These are phyloP conservation scores for Dasyprocta punctata DNA, from an alignment of 2,113 vertebrate genomes.

Conservation along the genomic window DNA sequence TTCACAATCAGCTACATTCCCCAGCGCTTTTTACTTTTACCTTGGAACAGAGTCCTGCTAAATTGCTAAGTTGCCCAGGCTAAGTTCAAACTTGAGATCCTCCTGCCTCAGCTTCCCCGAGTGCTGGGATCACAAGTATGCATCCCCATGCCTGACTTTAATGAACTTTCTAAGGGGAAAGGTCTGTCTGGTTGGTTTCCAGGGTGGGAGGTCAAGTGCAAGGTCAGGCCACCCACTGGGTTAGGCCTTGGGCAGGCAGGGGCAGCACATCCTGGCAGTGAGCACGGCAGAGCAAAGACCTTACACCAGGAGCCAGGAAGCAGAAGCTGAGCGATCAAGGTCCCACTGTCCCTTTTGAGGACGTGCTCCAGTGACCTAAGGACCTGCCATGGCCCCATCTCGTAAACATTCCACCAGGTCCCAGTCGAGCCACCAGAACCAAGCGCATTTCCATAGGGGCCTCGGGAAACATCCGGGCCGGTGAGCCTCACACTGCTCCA, in stretches of 20 bases:
- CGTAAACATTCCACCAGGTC: neutral
- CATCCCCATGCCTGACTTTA: neutral
- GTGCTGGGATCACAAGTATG: neutral
- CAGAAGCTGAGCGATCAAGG: neutral
- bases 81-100: neutral
- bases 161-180: neutral
- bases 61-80: neutral
- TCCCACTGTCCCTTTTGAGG: neutral
- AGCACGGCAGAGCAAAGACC: neutral
- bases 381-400: neutral
- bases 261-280: neutral
- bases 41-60: neutral
- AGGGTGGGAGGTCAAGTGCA: neutral
- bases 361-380: neutral
- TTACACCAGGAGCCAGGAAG: neutral
- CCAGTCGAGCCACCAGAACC: neutral
- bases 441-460: neutral
- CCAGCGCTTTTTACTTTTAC: neutral
- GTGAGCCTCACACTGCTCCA: no score
- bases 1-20: neutral
- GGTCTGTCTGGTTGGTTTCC: neutral
- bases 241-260: neutral
- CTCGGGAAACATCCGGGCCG: neutral
- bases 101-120: neutral
- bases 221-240: neutral